These are phyloP conservation scores for Crotophaga sulcirostris DNA, from an alignment of 2,113 vertebrate genomes.

Conservation along the genomic window DNA sequence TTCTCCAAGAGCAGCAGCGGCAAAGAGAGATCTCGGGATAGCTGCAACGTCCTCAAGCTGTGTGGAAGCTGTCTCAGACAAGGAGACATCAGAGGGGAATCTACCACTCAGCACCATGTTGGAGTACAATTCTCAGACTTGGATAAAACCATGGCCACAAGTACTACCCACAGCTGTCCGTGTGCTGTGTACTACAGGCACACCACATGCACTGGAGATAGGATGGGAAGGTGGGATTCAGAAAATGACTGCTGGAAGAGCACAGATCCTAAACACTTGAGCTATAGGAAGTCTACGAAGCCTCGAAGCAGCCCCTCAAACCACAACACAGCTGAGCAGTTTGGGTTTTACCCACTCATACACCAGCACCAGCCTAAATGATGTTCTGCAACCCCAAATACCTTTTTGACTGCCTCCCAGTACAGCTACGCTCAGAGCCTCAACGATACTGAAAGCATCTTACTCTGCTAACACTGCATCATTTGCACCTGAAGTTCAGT, in stretches of 20 bases:
- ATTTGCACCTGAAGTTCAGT: neutral
- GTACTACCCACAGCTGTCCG: neutral
- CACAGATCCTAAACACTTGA: neutral
- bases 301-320: neutral
- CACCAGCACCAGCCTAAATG: neutral
- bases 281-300: neutral
- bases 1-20: neutral
- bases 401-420: neutral
- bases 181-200: neutral
- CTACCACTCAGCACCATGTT: rapidly evolving
- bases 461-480: neutral
- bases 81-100: neutral
- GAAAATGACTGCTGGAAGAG: neutral
- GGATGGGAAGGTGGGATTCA: neutral
- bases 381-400: neutral
- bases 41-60: neutral
- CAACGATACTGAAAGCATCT: neutral
- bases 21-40: neutral
- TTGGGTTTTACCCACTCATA: neutral
- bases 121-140: neutral
- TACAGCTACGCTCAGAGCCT: neutral
- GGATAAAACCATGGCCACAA: neutral
- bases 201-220: neutral
- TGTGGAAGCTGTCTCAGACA: neutral
- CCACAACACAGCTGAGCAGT: neutral